Base-by-base conservation (phyloP, 2,888 invertebrate genomes). In the Parasteatoda lunata region DNA sequence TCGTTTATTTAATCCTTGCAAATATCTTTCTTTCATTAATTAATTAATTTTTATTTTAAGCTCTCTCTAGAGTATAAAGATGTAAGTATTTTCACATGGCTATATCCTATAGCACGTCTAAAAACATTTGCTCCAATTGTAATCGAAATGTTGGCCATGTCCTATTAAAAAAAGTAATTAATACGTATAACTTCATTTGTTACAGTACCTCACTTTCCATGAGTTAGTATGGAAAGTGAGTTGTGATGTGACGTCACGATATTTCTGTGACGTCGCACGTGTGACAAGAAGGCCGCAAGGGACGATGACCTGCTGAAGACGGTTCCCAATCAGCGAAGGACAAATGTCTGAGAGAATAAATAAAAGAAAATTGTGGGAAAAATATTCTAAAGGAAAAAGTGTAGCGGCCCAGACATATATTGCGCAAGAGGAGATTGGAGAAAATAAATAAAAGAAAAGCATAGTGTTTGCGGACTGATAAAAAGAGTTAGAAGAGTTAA, bases 301-400 rank as follows among this genome's bases (percentile, higher is more conserved):
- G 83, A 71, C 83, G 83, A 77, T 84, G 83, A 84, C 79, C 81
- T 59, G 30, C 30, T 30, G 59, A 11, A 59, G 59, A 59, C 59
- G 5, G 59, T 59, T 59, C 59, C 59, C 59, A 59, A 59, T 59
- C 59, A 59, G 8, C 59, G 59, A 59, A 59, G 59, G 59, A 59
- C 59, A 59, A 59, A 59, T 59, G 59, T 59, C 59, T 59, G 59
- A 59, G n/a, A 59, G 8, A 59, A 59, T 59, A 59, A 59, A 59
- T 59, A 59, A 59, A 45, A 68, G 66, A 45, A 68, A 68, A 68
- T 68, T 45, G 30, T 45, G 66, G 66, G 66, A 68, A 68, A 59
- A 59, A 59, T 59, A 9, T 59, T 59, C 11, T 59, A n/a, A n/a
- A 59, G 59, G 59, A 59, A 59, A 59, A 59, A 59, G 59, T 59